A percentile compares a stretch with the other conserved stretches of the same genome.
These are phyloP conservation scores for Phenganax subtilis DNA, from an alignment of 92 coral and sea anemone species.

Conservation along the genomic window DNA sequence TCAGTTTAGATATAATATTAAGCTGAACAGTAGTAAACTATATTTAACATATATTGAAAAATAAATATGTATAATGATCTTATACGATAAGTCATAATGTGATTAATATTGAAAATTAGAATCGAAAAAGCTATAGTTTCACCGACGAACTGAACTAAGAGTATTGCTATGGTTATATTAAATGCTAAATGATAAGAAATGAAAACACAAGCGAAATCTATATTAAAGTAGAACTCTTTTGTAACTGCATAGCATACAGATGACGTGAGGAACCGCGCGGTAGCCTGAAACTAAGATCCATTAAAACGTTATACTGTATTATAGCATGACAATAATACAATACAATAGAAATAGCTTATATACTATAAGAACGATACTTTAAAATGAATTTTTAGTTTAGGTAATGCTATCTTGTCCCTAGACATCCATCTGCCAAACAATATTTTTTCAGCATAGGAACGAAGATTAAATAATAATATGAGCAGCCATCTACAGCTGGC, in stretches of 20 bases:
- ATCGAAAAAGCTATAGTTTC: too few relatives aligned
- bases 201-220: too few relatives aligned
- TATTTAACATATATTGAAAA: not conserved
- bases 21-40: not conserved
- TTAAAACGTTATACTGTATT: too few relatives aligned
- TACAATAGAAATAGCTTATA: not conserved
- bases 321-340: too few relatives aligned
- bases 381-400: not conserved
- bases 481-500: slow-evolving; percentile 17
- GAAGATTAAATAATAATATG: not conserved
- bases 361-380: not conserved
- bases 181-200: too few relatives aligned
- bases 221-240: not conserved
- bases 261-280: not conserved
- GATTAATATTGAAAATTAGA: not conserved
- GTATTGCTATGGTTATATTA: too few relatives aligned
- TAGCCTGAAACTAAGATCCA: not conserved
- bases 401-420: not conserved
- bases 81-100: not conserved
- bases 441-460: not conserved
- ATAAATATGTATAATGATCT: not conserved
- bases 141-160: too few relatives aligned
- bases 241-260: not conserved
- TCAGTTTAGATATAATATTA: not conserved
- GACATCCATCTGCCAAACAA: not conserved